Percentiles rank a stretch among this genome's conserved stretches.
These are phyloP conservation scores for Cheumatopsyche charites DNA, from an alignment of 1,140 invertebrate genomes.

Conservation along the genomic window DNA sequence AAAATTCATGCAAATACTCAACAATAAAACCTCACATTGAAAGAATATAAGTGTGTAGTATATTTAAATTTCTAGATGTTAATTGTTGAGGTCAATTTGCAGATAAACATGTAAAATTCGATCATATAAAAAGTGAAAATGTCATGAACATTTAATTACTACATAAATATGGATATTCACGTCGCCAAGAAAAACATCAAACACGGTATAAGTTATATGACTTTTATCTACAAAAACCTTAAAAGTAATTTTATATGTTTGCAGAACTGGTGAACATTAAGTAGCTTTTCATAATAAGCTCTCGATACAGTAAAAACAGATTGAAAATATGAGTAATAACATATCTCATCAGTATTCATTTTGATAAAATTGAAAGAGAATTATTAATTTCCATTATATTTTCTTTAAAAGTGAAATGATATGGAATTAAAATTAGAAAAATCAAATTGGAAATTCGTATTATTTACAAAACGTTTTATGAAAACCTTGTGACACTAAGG, in stretches of 20 bases:
- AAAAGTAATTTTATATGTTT: conserved; percentile 17
- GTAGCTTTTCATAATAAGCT: conserved; percentile 6
- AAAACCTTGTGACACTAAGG: conserved; percentile 41
- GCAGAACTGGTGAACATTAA: conserved; percentile 13
- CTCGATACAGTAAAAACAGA: conserved; percentile 1
- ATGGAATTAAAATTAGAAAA: not conserved
- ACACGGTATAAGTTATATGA: not conserved
- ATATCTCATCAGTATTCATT: no score
- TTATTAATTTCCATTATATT: not conserved
- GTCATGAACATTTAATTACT: conserved; percentile 27
- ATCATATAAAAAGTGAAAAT: conserved; percentile 39
- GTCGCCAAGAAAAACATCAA: not conserved
- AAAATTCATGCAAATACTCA: not conserved
- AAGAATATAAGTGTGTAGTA: not conserved
- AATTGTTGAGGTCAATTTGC: not conserved
- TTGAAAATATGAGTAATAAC: conserved; percentile 5
- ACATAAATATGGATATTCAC: conserved; percentile 8
- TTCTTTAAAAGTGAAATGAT: not conserved
- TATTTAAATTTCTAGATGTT: not conserved
- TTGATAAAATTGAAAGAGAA: conserved; percentile 17
- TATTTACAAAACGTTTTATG: conserved; percentile 28
- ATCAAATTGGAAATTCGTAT: not conserved
- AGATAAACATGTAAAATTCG: conserved; percentile 6
- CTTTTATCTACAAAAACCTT: conserved; percentile 15
- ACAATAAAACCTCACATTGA: conserved; percentile 4